Conservation (phyloP, 2,113 vertebrate species). For the Chaetodon trifascialis region DNA sequence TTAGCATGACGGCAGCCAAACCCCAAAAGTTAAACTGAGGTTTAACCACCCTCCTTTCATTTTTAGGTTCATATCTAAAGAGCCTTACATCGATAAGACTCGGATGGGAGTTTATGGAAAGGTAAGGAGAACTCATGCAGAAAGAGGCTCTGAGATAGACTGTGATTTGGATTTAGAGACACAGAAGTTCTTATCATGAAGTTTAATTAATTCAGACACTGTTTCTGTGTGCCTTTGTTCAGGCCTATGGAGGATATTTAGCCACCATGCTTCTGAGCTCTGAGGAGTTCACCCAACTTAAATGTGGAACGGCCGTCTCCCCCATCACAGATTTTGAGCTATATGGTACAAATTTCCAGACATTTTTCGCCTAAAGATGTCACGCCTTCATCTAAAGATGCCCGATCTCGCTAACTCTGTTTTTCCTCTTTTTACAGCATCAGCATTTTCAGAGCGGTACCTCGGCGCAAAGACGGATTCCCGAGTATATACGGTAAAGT, state of each 20-base stretch:
- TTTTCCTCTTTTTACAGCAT: slow-evolving; percentile 81
- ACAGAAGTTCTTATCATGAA: neutral
- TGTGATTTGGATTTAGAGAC: neutral
- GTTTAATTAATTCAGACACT: neutral
- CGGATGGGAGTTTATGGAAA: slow-evolving; percentile 94
- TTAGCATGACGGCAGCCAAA: neutral
- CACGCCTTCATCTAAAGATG: neutral
- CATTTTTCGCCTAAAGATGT: neutral
- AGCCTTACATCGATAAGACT: slow-evolving; percentile 89
- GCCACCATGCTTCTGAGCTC: slow-evolving; percentile 90
- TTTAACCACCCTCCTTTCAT: slow-evolving; percentile 6
- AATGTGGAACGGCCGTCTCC: slow-evolving; percentile 93
- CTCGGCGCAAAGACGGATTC: slow-evolving; percentile 91
- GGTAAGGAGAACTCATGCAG: slow-evolving; percentile 79
- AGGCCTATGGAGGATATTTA: slow-evolving; percentile 97
- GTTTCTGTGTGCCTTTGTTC: slow-evolving; percentile 30
- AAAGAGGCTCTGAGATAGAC: neutral
- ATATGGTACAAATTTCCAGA: slow-evolving; percentile 86
- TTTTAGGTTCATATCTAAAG: slow-evolving; percentile 88
- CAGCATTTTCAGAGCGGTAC: slow-evolving; percentile 97
- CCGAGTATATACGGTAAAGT: slow-evolving; percentile 89
- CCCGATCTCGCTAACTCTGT: neutral
- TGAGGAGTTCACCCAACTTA: slow-evolving; percentile 82
- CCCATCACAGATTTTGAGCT: slow-evolving; percentile 95
- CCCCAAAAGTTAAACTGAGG: neutral